phyloP scores from a whole-genome alignment of 1,140 invertebrate species.

The Papilio polytes region DNA sequence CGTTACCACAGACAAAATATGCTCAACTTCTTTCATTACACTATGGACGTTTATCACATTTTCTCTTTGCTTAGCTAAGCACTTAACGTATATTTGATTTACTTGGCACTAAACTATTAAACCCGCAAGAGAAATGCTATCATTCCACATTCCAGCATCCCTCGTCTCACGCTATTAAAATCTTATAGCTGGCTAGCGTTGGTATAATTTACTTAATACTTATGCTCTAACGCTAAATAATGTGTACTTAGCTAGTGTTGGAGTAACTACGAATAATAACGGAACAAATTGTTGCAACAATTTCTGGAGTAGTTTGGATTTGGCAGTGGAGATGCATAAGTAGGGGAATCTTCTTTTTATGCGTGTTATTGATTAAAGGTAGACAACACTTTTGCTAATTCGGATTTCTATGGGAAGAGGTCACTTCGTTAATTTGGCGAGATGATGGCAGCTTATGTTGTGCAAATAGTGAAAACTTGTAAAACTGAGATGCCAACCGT shows the following conservation, averaged over 20 bases:
- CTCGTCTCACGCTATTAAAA: constrained; percentile 20
- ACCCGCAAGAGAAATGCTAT: constrained; percentile 19
- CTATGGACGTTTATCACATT: background rate
- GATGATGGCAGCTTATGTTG: too few relatives aligned
- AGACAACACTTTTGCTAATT: too few relatives aligned
- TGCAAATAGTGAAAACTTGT: too few relatives aligned
- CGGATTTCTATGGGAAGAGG: too few relatives aligned
- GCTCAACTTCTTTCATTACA: background rate
- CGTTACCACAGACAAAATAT: background rate
- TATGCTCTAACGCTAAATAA: background rate
- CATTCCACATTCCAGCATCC: constrained; percentile 16
- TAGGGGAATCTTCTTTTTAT: too few relatives aligned
- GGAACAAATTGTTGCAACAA: too few relatives aligned
- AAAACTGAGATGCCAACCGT: too few relatives aligned
- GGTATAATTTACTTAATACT: constrained; percentile 3
- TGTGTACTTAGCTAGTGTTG: background rate
- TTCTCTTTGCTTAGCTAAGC: constrained; percentile 5
- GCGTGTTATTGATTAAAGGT: too few relatives aligned
- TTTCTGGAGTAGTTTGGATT: too few relatives aligned
- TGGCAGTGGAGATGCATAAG: too few relatives aligned
- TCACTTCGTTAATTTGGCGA: too few relatives aligned
- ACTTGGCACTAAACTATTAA: constrained; percentile 24
- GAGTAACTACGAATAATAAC: background rate
- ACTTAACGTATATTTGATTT: constrained; percentile 26
- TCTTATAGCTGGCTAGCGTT: constrained; percentile 5